Evolutionary conservation across 2,113 vertebrate genomes (phyloP).

Genomic region (Menidia beryllina): DNA sequence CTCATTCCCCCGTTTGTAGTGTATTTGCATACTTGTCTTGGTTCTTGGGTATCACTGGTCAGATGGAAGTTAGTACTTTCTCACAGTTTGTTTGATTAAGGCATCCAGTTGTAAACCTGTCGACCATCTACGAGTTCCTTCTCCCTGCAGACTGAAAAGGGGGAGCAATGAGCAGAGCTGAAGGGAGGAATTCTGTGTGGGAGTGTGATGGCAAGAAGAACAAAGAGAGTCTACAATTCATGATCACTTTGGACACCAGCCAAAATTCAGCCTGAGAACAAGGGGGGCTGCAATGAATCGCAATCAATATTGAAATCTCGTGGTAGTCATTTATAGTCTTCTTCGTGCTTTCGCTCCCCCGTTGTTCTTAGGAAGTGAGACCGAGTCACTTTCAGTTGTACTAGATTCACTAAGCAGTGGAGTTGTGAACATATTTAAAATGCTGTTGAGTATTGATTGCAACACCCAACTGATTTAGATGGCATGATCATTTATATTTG

Average conservation of each 20-base stretch:
- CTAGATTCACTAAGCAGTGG: constrained; percentile 3
- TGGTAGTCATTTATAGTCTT: constrained; percentile 23
- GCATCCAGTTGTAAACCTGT: constrained; percentile 8
- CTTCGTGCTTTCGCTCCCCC: constrained; percentile 10
- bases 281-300: constrained; percentile 18
- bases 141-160: constrained; percentile 19
- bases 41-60: constrained; percentile 9
- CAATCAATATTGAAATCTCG: constrained; percentile 7
- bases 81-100: constrained; percentile 9
- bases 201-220: constrained; percentile 19
- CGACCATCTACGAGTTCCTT: neutral
- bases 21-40: constrained; percentile 43
- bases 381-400: constrained; percentile 5
- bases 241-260: constrained; percentile 44
- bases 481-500: too few relatives aligned
- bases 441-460: too few relatives aligned
- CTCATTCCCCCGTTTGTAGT: neutral
- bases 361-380: constrained; percentile 31
- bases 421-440: too few relatives aligned
- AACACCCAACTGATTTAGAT: too few relatives aligned
- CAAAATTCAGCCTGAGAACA: constrained; percentile 13
- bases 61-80: constrained; percentile 7
- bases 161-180: constrained; percentile 9
- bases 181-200: constrained; percentile 19
- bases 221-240: constrained; percentile 27